A percentile compares a stretch with the other conserved stretches of the same genome.
phyloP scores from a whole-genome alignment of 2,888 invertebrate species.

The Amiota minor region DNA sequence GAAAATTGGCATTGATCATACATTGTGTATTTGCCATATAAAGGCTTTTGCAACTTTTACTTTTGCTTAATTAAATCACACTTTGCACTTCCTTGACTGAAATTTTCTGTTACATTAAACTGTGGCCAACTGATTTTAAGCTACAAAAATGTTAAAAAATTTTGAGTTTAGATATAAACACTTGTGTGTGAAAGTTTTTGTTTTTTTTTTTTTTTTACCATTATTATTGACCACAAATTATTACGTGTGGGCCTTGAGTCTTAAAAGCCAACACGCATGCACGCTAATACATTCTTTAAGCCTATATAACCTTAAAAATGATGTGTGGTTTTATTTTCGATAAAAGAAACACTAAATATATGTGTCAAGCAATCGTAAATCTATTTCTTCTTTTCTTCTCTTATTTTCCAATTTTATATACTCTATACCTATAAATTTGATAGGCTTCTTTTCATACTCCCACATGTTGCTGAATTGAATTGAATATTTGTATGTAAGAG shows the following conservation, averaged over 20 bases:
- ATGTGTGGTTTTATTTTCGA: conserved; percentile 15
- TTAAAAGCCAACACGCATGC: background rate
- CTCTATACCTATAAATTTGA: background rate
- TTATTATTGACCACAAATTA: background rate
- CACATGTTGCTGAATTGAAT: background rate
- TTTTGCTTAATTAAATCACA: conserved; percentile 45
- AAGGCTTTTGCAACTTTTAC: conserved; percentile 54
- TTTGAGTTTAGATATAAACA: background rate
- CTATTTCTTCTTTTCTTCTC: no score
- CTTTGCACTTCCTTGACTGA: background rate
- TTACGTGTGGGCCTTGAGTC: background rate
- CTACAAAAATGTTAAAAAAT: background rate
- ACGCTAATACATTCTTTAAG: background rate
- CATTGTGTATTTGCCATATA: background rate
- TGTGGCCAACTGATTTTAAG: background rate
- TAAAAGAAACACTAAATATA: conserved; percentile 41
- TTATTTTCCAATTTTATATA: no score
- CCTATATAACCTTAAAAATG: conserved; percentile 5
- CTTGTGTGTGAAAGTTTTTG: conserved; percentile 12
- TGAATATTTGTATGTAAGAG: no score
- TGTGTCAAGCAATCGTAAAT: conserved; percentile 57
- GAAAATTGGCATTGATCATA: conserved; percentile 50
- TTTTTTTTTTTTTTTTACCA: no score
- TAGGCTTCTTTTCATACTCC: conserved; percentile 2
- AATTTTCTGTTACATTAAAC: background rate